Percentiles rank a stretch among this genome's conserved stretches.
Conservation (phyloP, 2,888 invertebrate genomes). For the Pantelozetes paolii region DNA sequence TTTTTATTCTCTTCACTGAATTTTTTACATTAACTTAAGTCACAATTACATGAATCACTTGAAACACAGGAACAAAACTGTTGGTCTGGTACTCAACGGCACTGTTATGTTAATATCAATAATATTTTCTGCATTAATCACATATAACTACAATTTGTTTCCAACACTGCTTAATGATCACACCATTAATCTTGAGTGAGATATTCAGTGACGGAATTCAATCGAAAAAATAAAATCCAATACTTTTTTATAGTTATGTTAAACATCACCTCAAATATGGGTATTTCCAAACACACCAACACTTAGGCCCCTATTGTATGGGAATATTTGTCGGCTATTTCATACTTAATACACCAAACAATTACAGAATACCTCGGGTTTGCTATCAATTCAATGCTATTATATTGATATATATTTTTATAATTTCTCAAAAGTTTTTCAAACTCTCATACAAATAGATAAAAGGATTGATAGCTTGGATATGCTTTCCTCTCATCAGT, state of each 20-base stretch:
- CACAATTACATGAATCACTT: too few relatives aligned
- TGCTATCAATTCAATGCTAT: neutral
- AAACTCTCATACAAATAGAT: too few relatives aligned
- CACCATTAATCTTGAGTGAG: constrained; percentile 26
- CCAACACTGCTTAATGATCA: constrained; percentile 25
- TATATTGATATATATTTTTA: too few relatives aligned
- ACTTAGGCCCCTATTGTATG: constrained; percentile 44
- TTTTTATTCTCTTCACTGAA: too few relatives aligned
- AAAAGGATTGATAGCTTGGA: neutral
- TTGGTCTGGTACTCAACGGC: constrained; percentile 19
- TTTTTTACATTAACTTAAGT: too few relatives aligned
- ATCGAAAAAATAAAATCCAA: neutral
- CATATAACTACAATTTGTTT: constrained; percentile 2
- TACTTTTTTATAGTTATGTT: constrained; percentile 19
- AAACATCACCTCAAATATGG: constrained; percentile 26
- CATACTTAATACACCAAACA: constrained; percentile 17
- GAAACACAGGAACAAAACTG: constrained; percentile 18
- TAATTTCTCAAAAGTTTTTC: too few relatives aligned
- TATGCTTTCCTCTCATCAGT: neutral
- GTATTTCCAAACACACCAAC: constrained; percentile 39
- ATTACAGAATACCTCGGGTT: neutral
- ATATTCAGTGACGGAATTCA: neutral
- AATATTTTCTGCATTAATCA: constrained; percentile 1
- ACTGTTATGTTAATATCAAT: constrained; percentile 8
- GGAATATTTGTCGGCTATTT: constrained; percentile 44